These are phyloP conservation scores for Yponomeuta plumbellus DNA, from an alignment of 2,888 invertebrate genomes.

Conservation along the genomic window DNA sequence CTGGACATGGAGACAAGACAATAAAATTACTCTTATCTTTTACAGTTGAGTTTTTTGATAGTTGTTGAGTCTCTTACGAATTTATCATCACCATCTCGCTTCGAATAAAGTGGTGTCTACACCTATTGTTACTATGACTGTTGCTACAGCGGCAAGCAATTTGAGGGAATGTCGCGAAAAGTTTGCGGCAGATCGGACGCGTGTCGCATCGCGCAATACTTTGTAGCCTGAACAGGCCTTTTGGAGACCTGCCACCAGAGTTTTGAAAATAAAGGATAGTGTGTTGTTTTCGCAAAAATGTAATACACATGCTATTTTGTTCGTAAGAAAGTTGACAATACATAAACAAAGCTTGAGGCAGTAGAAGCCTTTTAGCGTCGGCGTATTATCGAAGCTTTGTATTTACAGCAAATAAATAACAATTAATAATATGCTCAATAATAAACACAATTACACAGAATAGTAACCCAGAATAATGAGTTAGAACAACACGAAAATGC, in stretches of 20 bases:
- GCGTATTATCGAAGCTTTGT: constrained; percentile 15
- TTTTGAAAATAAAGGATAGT: not conserved
- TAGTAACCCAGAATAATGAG: not conserved
- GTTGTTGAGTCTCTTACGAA: too few species aligned
- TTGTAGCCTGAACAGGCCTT: too few species aligned
- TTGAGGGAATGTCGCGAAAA: too few species aligned
- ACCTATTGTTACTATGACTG: too few species aligned
- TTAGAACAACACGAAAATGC: not conserved
- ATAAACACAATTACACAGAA: not conserved
- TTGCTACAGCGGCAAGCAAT: too few species aligned
- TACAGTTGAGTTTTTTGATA: too few species aligned
- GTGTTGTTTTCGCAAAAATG: not conserved
- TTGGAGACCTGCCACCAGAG: too few species aligned
- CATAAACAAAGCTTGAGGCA: not conserved
- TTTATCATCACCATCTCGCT: too few species aligned
- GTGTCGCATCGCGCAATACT: constrained; percentile 19
- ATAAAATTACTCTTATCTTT: too few species aligned
- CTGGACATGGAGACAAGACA: too few species aligned
- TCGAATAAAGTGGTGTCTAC: too few species aligned
- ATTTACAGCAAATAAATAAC: constrained; percentile 11
- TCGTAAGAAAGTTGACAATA: not conserved
- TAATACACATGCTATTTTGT: not conserved
- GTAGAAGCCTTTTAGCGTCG: not conserved
- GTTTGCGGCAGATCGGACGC: too few species aligned
- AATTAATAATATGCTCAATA: not conserved